phyloP scores from a whole-genome alignment of 2,113 vertebrate genomes.

The Neoarius graeffei region DNA sequence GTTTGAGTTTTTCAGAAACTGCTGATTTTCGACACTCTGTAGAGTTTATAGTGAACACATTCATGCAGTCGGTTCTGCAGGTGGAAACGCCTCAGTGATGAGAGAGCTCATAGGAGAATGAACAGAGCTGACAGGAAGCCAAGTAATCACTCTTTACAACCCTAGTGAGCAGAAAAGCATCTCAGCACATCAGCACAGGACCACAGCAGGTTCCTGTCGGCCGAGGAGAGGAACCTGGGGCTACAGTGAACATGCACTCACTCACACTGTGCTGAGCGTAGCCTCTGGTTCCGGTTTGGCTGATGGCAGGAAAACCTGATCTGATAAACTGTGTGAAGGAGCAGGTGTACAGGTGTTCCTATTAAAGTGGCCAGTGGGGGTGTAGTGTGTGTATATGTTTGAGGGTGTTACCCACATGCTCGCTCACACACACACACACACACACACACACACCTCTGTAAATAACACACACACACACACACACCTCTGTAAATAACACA shows the following conservation, averaged over 20 bases:
- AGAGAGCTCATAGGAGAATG: too few species aligned
- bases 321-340: background rate
- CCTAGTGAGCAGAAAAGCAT: too few species aligned
- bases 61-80: background rate
- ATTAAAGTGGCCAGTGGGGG: background rate
- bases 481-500: background rate
- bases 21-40: background rate
- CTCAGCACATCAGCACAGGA: background rate
- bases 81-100: too few species aligned
- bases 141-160: too few species aligned
- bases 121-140: background rate
- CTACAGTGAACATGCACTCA: background rate
- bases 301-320: background rate
- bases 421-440: background rate
- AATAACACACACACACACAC: background rate
- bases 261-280: background rate
- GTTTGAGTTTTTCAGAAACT: background rate
- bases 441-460: background rate
- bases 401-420: background rate
- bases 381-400: background rate
- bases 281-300: background rate
- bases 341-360: background rate
- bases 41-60: too few species aligned
- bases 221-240: background rate
- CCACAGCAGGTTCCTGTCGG: background rate